These are phyloP conservation scores for Anthopleura sola DNA, from an alignment of 64 coral and sea anemone species.

Conservation along the genomic window DNA sequence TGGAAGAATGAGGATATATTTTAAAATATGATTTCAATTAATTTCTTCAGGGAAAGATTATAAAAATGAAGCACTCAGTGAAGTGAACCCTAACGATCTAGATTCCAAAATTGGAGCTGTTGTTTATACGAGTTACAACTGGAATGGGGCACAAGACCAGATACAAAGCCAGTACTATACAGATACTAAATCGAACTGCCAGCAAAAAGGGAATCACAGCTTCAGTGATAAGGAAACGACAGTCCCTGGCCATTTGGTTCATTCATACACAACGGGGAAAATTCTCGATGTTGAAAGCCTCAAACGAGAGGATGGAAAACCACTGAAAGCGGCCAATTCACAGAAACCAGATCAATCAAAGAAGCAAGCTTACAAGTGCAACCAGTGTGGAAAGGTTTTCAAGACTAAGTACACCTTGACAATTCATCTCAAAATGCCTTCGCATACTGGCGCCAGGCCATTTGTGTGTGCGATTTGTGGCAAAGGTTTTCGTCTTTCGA, in stretches of 20 bases:
- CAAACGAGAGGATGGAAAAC: background rate
- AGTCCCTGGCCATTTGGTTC: background rate
- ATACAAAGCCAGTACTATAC: background rate
- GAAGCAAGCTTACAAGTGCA: slow-evolving; percentile 46
- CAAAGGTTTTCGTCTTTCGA: slow-evolving; percentile 67
- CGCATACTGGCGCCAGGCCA: slow-evolving; percentile 63
- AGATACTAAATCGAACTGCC: background rate
- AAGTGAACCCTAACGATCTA: background rate
- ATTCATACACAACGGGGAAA: background rate
- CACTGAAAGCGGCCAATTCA: background rate
- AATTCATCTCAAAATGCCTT: slow-evolving; percentile 64
- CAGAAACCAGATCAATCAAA: background rate
- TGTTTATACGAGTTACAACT: background rate
- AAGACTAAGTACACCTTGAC: slow-evolving; percentile 67
- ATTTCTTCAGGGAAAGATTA: background rate
- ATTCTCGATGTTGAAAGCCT: background rate
- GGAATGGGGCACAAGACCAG: background rate
- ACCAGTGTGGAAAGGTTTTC: slow-evolving; percentile 22
- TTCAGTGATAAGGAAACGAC: background rate
- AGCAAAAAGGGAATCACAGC: background rate
- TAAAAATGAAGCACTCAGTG: background rate
- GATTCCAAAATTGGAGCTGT: background rate
- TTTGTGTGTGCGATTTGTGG: slow-evolving; percentile 68
- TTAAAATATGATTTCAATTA: background rate
- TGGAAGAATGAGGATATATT: background rate